These are phyloP conservation scores for Seira musarum DNA, from an alignment of 2,888 invertebrate species.

Conservation along the genomic window DNA sequence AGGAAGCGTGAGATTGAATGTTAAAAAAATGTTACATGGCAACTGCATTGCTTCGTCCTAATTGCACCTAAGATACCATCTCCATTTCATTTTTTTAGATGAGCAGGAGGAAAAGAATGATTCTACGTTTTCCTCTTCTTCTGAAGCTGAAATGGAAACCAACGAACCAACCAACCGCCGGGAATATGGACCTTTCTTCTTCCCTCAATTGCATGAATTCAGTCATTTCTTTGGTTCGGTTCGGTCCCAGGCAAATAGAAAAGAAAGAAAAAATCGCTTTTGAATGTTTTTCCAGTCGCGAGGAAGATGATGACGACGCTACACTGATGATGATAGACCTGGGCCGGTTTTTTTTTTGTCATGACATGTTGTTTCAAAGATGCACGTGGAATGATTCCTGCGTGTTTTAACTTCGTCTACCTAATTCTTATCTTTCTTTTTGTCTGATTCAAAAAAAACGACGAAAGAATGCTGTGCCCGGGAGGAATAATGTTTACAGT, in stretches of 20 bases:
- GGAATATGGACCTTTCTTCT: no score
- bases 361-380: not conserved
- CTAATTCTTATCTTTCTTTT: not conserved
- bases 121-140: no score
- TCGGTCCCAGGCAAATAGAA: no score
- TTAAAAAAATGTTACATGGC: conserved; percentile 24
- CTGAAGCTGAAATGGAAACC: no score
- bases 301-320: not conserved
- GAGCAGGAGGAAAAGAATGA: not conserved
- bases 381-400: conserved; percentile 28
- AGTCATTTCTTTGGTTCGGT: no score
- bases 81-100: not conserved
- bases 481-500: conserved; percentile 48
- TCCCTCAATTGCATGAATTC: no score
- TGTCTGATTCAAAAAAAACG: conserved; percentile 24
- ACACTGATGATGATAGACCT: not conserved
- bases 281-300: not conserved
- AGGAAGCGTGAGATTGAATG: conserved; percentile 25
- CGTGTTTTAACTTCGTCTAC: no score
- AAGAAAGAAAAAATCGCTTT: no score
- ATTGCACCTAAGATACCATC: conserved; percentile 42
- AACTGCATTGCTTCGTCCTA: conserved; percentile 31
- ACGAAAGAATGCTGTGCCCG: conserved; percentile 52
- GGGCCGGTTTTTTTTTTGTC: conserved; percentile 11
- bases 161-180: no score